These are phyloP conservation scores for Hyposoter dolosus DNA, from an alignment of 2,888 invertebrate species.

Conservation along the genomic window DNA sequence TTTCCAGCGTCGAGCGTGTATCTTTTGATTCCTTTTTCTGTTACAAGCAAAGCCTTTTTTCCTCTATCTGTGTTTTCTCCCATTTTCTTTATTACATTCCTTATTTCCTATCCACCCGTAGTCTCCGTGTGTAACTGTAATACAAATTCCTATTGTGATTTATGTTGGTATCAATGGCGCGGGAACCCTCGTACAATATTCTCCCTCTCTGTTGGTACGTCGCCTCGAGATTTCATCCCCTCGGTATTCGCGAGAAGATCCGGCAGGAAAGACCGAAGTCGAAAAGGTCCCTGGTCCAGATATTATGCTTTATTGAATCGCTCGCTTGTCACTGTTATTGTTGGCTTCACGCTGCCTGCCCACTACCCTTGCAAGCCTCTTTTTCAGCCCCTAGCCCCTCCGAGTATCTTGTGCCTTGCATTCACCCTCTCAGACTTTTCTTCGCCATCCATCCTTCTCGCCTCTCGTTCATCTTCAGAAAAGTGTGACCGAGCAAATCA, in stretches of 20 bases:
- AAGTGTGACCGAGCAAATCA: neutral
- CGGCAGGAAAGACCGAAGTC: conserved; percentile 51
- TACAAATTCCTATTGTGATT: conserved; percentile 85
- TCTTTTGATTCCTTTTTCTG: conserved; percentile 39
- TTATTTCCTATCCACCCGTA: conserved; percentile 84
- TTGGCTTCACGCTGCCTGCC: conserved; percentile 74
- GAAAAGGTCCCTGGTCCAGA: conserved; percentile 75
- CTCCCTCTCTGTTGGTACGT: conserved; percentile 51
- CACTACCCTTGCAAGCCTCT: conserved; percentile 22
- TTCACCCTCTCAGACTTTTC: conserved; percentile 53
- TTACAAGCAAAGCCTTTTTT: conserved; percentile 21
- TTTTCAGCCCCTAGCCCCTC: conserved; percentile 50
- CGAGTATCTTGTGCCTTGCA: conserved; percentile 43
- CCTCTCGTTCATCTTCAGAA: conserved; percentile 43
- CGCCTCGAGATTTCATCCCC: conserved; percentile 69
- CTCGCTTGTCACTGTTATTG: conserved; percentile 81
- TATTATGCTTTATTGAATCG: conserved; percentile 84
- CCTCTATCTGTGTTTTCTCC: conserved; percentile 68
- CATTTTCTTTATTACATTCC: conserved; percentile 85
- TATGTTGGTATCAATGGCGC: conserved; percentile 84
- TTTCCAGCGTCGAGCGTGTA: neutral
- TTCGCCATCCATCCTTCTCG: conserved; percentile 6
- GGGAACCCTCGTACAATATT: conserved; percentile 71
- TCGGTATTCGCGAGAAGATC: conserved; percentile 48
- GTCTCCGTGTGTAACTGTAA: conserved; percentile 83